These are phyloP conservation scores for Nannoperca australis DNA, from an alignment of 2,797 vertebrate genomes.

Conservation along the genomic window DNA sequence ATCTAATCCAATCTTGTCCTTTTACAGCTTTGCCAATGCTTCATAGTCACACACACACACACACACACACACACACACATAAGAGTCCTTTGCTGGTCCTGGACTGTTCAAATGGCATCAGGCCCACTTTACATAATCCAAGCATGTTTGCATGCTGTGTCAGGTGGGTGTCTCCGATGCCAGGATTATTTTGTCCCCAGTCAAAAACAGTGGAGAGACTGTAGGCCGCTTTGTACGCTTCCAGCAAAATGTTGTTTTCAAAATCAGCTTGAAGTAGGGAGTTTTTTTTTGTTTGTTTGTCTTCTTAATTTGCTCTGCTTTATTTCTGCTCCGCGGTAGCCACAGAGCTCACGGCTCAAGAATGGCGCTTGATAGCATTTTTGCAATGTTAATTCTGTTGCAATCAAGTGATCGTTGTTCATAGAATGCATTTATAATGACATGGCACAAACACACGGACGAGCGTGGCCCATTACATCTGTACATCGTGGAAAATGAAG, in stretches of 20 bases:
- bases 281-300: neutral
- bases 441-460: neutral
- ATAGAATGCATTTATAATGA: neutral
- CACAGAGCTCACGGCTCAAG: neutral
- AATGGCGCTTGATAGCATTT: conserved; percentile 2
- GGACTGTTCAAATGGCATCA: conserved; percentile 48
- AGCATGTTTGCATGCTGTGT: conserved; percentile 71
- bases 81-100: conserved; percentile 18
- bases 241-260: conserved; percentile 33
- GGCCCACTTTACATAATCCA: conserved; percentile 74
- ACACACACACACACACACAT: neutral
- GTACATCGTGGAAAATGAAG: neutral
- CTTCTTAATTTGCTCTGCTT: neutral
- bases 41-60: neutral
- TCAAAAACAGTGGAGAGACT: conserved; percentile 56
- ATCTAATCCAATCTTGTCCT: conserved; percentile 38
- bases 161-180: conserved; percentile 56
- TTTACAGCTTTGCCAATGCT: conserved; percentile 37
- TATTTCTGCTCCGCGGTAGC: neutral
- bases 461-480: neutral
- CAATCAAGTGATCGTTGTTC: conserved; percentile 26
- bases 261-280: conserved; percentile 8
- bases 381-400: neutral
- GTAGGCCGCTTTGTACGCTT: conserved; percentile 41
- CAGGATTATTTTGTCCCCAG: conserved; percentile 66